phyloP scores from a whole-genome alignment of 2,888 invertebrate species.

The Microplitis manilae region DNA sequence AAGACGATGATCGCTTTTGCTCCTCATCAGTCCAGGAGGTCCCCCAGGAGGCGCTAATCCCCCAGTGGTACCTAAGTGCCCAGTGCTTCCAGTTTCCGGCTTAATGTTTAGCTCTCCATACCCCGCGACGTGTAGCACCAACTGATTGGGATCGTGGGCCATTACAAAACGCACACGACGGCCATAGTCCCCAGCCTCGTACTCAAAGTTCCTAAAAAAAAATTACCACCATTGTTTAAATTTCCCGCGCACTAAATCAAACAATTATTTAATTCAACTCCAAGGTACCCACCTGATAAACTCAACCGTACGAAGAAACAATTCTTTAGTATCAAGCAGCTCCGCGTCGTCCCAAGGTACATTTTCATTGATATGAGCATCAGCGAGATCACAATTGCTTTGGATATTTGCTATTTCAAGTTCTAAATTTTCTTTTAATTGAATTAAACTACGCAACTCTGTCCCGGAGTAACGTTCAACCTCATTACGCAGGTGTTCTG shows the following conservation, averaged over 20 bases:
- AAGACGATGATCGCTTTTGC: constrained; percentile 93
- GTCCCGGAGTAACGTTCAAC: constrained; percentile 92
- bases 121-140: constrained; percentile 89
- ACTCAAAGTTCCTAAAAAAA: constrained; percentile 85
- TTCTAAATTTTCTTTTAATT: constrained; percentile 93
- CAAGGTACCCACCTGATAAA: constrained; percentile 77
- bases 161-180: constrained; percentile 89
- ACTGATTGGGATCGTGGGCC: constrained; percentile 93
- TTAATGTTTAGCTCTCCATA: constrained; percentile 92
- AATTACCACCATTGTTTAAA: not conserved
- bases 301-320: constrained; percentile 95
- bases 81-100: constrained; percentile 72
- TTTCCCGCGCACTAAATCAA: not conserved
- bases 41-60: constrained; percentile 76
- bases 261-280: not conserved
- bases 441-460: constrained; percentile 88
- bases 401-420: constrained; percentile 95
- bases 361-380: constrained; percentile 92
- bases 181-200: constrained; percentile 91
- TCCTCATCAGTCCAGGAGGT: constrained; percentile 87
- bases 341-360: constrained; percentile 95
- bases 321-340: constrained; percentile 95
- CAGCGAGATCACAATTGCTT: constrained; percentile 96
- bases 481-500: constrained; percentile 89
- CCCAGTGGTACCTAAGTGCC: constrained; percentile 71